Evolutionary conservation across 2,888 invertebrate genomes (phyloP), one percentile per base, ranked within the genome.

Genomic region (Psococerastis gibbosa): DNA sequence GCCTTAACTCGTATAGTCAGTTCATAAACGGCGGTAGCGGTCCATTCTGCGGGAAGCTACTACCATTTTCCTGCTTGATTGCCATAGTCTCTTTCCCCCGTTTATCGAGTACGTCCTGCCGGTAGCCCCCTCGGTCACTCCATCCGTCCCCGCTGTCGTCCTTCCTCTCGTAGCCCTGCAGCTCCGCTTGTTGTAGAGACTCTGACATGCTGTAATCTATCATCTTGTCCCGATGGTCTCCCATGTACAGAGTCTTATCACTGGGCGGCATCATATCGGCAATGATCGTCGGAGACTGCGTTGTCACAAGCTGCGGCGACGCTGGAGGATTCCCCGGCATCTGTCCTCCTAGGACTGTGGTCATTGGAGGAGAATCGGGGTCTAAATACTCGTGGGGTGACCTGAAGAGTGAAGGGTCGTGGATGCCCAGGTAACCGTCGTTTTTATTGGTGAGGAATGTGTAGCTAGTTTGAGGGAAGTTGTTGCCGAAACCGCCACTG

Each of bases 1-100:
- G 22, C 38, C 38, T 17, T 20, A 38, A 6, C 20, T 38, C 38
- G 22, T 38, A 13, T 38, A 38, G 38, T 38, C 38, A 38, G 22
- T 38, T 38, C 38, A 38, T 38, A 38, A 38, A 38, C 3, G 38
- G 38, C 18, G 38, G 38, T 20, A 38, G 20, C 3, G 38, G 38
- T 5, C 38, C 38, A 15, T 20, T 20, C 22, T 38, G 38, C 38
- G 17, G 38, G 22, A 18, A 38, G 22, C n/a, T 18, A 20, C 6
- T 38, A 11, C 38, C 20, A 38, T 5, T 18, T 38, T 38, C 38
- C 20, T 38, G 38, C 38, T 38, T 38, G 9, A 34, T 34, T 9
- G 9, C n/a, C 31, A 31, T 31, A 31, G 9, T 31, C 9, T 31
- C n/a, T 31, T n/a, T n/a, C n/a, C n/a, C 31, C n/a, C n/a, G 31